Evolutionary conservation across 2,113 vertebrate genomes (phyloP).

Genomic region (Hypocryptadius cinnamomeus): DNA sequence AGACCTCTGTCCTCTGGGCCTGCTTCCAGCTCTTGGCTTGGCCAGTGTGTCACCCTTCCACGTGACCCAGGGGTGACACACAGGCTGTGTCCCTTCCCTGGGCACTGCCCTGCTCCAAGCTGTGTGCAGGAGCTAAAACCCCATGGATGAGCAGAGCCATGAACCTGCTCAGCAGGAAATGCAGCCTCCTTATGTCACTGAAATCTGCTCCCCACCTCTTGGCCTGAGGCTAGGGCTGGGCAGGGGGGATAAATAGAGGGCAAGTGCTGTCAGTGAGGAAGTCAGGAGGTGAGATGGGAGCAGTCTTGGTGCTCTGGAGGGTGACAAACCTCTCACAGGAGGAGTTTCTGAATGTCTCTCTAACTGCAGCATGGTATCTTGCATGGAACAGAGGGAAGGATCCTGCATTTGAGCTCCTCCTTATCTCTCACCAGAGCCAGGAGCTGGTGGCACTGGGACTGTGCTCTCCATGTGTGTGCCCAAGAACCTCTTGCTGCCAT

Average conservation of each 20-base stretch:
- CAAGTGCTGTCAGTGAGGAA: background rate
- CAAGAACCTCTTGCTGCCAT: rapidly evolving
- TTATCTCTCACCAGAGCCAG: background rate
- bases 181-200: background rate
- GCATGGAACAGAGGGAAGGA: background rate
- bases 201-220: constrained; percentile 5
- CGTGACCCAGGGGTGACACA: background rate
- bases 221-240: background rate
- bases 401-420: background rate
- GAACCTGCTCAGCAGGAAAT: constrained; percentile 12
- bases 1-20: background rate
- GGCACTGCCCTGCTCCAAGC: background rate
- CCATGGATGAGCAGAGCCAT: rapidly evolving
- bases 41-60: background rate
- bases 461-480: background rate
- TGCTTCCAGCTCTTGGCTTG: background rate
- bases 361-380: background rate
- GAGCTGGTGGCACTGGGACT: background rate
- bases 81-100: background rate
- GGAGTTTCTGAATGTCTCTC: background rate
- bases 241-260: background rate
- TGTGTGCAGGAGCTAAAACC: background rate
- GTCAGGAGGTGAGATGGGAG: background rate
- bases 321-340: background rate
- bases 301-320: background rate